Conservation (phyloP, 2,888 invertebrate genomes). For the Drosophila incognita region DNA sequence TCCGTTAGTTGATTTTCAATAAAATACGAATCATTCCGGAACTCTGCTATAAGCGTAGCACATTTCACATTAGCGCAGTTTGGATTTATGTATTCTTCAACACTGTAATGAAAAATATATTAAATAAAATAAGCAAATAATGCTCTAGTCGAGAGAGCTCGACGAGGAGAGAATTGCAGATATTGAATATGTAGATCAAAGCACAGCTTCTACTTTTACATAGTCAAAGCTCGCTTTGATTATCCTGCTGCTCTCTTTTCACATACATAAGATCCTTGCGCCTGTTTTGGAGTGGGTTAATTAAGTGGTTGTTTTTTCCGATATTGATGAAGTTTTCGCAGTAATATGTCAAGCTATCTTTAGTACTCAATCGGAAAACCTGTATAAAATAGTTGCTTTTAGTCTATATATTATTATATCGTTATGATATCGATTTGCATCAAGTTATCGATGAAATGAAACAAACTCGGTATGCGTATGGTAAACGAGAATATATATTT, state of each 20-base stretch:
- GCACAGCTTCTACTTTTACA: background rate
- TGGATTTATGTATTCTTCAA: constrained; percentile 55
- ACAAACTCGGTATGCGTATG: background rate
- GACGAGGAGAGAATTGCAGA: background rate
- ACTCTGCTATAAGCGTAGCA: constrained; percentile 86
- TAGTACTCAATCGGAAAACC: background rate
- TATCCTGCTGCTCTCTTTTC: background rate
- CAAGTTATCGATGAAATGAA: background rate
- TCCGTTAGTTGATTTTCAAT: constrained; percentile 87
- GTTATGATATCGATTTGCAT: background rate
- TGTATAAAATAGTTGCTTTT: background rate
- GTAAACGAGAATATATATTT: background rate
- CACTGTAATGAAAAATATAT: constrained; percentile 8
- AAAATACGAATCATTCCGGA: constrained; percentile 86
- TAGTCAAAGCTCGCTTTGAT: background rate
- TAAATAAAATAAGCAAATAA: background rate
- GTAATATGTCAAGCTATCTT: background rate
- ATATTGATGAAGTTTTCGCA: background rate
- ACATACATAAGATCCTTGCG: too few relatives aligned
- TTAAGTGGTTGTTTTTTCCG: background rate
- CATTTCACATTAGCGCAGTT: constrained; percentile 75
- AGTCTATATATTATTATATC: background rate
- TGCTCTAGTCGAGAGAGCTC: background rate
- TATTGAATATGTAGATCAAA: background rate
- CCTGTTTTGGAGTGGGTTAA: background rate